phyloP scores from a whole-genome alignment of 2,888 invertebrate species.

The Glaucopsyche alexis region DNA sequence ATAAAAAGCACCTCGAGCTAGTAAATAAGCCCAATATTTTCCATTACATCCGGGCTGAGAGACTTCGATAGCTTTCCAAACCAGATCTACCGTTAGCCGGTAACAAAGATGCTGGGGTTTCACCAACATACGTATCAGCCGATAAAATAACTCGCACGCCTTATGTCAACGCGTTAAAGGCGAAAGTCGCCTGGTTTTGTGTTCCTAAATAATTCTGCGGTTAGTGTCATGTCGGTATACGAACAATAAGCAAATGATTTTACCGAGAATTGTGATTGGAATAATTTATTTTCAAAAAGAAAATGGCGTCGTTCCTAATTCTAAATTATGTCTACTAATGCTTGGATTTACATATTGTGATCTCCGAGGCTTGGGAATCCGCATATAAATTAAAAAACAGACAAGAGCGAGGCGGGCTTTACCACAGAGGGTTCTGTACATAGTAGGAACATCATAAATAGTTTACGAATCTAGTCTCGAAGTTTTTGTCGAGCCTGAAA shows the following conservation, averaged over 20 bases:
- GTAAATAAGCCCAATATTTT: not conserved
- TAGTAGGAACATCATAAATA: no score
- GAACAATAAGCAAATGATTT: constrained; percentile 46
- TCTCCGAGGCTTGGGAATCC: not conserved
- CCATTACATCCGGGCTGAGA: constrained; percentile 20
- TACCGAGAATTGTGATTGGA: constrained; percentile 37
- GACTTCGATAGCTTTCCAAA: constrained; percentile 48
- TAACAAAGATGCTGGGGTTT: constrained; percentile 62
- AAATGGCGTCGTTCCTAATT: constrained; percentile 33
- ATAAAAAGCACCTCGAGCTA: not conserved
- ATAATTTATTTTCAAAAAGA: constrained; percentile 40
- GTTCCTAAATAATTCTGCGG: constrained; percentile 16
- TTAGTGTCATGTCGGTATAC: constrained; percentile 39
- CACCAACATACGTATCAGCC: constrained; percentile 5
- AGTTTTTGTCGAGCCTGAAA: no score
- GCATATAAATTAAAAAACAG: not conserved
- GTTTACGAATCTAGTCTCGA: no score
- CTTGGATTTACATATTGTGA: not conserved
- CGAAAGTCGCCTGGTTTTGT: constrained; percentile 30
- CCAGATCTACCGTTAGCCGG: constrained; percentile 65
- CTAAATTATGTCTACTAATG: not conserved
- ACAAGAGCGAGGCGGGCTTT: no score
- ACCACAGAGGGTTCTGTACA: no score
- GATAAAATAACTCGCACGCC: constrained; percentile 16
- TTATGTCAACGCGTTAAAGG: constrained; percentile 36